Percentiles rank a stretch among this genome's conserved stretches.
Conservation (phyloP, 2,113 vertebrate species). For the Cebus imitator region DNA sequence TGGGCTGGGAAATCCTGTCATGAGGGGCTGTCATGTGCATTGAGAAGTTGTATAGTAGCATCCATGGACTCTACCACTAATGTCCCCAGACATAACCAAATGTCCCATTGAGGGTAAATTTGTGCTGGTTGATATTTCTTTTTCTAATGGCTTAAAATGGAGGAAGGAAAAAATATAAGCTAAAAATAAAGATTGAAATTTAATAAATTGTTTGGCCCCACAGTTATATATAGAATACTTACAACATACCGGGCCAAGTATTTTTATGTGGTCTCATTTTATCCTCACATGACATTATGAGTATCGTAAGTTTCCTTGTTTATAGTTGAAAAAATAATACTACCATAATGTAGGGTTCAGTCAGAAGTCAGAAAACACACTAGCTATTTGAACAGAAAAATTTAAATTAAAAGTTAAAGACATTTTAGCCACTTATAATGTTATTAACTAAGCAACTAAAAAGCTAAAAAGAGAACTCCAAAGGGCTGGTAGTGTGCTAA, state of each 20-base stretch:
- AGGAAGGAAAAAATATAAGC: neutral
- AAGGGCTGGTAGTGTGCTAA: neutral
- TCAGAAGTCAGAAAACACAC: neutral
- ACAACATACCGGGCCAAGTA: neutral
- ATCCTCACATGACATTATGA: neutral
- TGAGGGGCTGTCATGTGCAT: too few species aligned
- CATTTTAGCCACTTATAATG: neutral
- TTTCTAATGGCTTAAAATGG: neutral
- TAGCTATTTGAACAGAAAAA: neutral
- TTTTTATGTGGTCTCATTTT: neutral
- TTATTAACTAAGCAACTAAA: neutral
- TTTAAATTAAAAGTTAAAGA: neutral
- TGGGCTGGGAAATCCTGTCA: neutral
- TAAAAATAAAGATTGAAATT: neutral
- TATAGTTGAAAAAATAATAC: neutral
- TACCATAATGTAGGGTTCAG: neutral
- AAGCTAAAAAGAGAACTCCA: neutral
- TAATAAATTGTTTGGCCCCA: neutral
- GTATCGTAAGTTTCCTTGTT: neutral
- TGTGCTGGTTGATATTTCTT: neutral
- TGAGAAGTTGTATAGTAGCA: neutral
- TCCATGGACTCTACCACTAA: neutral
- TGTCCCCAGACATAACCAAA: neutral
- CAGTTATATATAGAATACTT: neutral
- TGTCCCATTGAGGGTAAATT: neutral